Conservation (phyloP, 2,888 invertebrate genomes). For the Protodeltote pygarga region DNA sequence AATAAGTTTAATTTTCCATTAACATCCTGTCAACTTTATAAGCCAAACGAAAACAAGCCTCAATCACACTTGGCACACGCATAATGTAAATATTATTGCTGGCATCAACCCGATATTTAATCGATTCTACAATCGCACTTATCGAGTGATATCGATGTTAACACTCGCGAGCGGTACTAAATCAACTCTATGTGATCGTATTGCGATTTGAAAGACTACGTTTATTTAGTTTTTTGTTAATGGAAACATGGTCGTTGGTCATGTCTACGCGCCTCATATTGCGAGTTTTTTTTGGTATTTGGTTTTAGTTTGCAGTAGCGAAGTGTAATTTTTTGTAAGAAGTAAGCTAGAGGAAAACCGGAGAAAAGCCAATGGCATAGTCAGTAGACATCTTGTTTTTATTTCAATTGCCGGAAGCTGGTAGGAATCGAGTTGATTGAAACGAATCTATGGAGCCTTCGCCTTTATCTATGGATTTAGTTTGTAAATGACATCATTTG, state of each 20-base stretch:
- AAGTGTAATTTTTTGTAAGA: too few relatives aligned
- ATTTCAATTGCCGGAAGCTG: too few relatives aligned
- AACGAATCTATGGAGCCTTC: too few relatives aligned
- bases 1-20: too few relatives aligned
- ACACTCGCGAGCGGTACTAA: slow-evolving; percentile 14
- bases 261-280: not conserved
- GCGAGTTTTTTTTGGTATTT: not conserved
- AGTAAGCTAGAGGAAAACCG: too few relatives aligned
- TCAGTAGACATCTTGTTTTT: too few relatives aligned
- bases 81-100: slow-evolving; percentile 48
- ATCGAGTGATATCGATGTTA: slow-evolving; percentile 41
- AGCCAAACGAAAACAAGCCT: slow-evolving; percentile 15
- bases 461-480: too few relatives aligned
- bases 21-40: not conserved
- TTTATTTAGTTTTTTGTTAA: slow-evolving; percentile 17
- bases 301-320: too few relatives aligned
- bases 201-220: slow-evolving; percentile 16
- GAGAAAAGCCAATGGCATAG: too few relatives aligned
- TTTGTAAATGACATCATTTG: too few relatives aligned
- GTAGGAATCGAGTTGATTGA: too few relatives aligned
- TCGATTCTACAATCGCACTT: slow-evolving; percentile 43
- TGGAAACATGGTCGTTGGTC: not conserved
- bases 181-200: slow-evolving; percentile 18
- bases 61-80: slow-evolving; percentile 24
- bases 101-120: slow-evolving; percentile 35